Evolutionary conservation across 1,140 invertebrate genomes (phyloP).

Genomic region (Trissolcus basalis): DNA sequence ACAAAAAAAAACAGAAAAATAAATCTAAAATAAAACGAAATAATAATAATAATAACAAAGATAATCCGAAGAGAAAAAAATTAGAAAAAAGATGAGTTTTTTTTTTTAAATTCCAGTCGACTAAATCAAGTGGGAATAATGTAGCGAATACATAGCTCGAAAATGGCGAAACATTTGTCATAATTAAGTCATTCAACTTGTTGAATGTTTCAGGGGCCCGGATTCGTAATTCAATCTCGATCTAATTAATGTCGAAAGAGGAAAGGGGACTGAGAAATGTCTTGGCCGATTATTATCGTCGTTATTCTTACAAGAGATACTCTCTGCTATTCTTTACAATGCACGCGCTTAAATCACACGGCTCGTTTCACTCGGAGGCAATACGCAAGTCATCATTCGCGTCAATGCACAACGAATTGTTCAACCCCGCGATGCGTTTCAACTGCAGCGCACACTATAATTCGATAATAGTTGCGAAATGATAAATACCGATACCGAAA

Average conservation of each 20-base stretch:
- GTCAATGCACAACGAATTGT: conserved; percentile 50
- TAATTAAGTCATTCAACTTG: conserved; percentile 50
- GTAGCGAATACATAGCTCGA: too few relatives aligned
- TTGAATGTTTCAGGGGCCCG: conserved; percentile 34
- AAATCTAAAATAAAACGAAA: too few relatives aligned
- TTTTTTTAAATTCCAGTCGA: too few relatives aligned
- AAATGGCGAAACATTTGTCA: conserved; percentile 22
- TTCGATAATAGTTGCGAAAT: conserved; percentile 38
- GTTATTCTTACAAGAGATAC: conserved; percentile 44
- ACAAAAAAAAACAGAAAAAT: too few relatives aligned
- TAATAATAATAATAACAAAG: too few relatives aligned
- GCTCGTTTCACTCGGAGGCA: conserved; percentile 49
- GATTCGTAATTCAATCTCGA: conserved; percentile 40
- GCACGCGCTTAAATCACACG: conserved; percentile 52
- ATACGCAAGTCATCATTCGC: conserved; percentile 52
- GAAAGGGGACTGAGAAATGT: conserved; percentile 32
- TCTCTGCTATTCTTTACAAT: conserved; percentile 38
- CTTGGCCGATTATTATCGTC: conserved; percentile 35
- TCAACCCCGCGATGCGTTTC: conserved; percentile 31
- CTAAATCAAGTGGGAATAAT: too few relatives aligned
- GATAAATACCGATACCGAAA: conserved; percentile 26
- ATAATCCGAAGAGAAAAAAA: too few relatives aligned
- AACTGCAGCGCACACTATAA: conserved; percentile 33
- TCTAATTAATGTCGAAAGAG: conserved; percentile 37
- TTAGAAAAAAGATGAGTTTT: too few relatives aligned